Percentiles rank a stretch among this genome's conserved stretches.
Conservation (phyloP, 1,140 invertebrate species). For the Armadillidium nasatum region DNA sequence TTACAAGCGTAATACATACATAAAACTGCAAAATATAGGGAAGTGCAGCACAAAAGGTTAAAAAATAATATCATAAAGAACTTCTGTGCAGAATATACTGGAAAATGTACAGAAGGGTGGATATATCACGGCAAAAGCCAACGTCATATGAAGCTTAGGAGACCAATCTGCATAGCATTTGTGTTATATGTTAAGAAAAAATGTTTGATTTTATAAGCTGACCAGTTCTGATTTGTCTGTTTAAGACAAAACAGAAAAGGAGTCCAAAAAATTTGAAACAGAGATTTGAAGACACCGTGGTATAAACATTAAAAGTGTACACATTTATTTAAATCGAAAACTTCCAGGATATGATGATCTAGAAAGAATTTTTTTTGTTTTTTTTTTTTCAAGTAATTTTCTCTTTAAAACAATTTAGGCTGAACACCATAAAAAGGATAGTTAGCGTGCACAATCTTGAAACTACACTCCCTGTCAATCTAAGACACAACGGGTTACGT, state of each 20-base stretch:
- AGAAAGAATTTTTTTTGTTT: too few relatives aligned
- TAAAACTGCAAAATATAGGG: background rate
- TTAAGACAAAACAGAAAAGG: background rate
- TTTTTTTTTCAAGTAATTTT: too few relatives aligned
- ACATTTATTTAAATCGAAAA: background rate
- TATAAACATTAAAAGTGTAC: background rate
- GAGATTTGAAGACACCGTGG: background rate
- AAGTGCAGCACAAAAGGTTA: background rate
- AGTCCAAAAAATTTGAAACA: background rate
- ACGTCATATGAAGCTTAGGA: background rate
- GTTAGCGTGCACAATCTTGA: background rate
- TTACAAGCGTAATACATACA: background rate
- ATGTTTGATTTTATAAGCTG: too few relatives aligned
- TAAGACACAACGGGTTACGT: constrained; percentile 1
- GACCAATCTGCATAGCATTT: constrained; percentile 1
- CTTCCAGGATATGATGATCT: background rate
- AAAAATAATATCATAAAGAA: background rate
- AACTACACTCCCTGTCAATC: constrained; percentile 1
- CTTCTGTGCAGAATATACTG: too few relatives aligned
- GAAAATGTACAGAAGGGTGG: too few relatives aligned
- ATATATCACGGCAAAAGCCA: too few relatives aligned
- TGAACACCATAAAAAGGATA: background rate
- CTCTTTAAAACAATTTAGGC: too few relatives aligned
- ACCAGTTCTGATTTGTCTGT: background rate
- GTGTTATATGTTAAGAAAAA: too few relatives aligned